Conservation (phyloP, 2,888 invertebrate genomes). For the Patella caerulea region DNA sequence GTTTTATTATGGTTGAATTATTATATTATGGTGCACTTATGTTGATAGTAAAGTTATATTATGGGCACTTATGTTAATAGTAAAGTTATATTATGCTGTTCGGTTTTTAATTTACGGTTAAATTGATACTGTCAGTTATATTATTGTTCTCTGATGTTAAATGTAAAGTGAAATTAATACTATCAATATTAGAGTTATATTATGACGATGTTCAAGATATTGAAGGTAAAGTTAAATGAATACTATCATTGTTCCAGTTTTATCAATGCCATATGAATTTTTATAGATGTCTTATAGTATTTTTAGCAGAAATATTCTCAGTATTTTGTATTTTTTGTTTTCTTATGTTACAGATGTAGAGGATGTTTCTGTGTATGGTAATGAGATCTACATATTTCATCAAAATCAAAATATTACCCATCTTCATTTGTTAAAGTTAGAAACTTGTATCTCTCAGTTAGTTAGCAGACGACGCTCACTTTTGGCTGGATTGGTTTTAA, state of each 20-base stretch:
- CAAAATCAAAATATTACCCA: slow-evolving; percentile 45
- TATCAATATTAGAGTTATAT: slow-evolving; percentile 54
- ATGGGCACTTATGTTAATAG: neutral
- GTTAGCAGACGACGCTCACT: slow-evolving; percentile 22
- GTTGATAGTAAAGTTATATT: neutral
- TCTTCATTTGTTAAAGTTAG: slow-evolving; percentile 44
- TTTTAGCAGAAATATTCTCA: too few species aligned
- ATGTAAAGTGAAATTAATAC: slow-evolving; percentile 54
- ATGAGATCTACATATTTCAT: slow-evolving; percentile 53
- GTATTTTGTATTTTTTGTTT: too few species aligned
- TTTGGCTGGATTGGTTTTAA: slow-evolving; percentile 27
- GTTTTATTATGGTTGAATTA: neutral
- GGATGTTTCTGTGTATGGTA: slow-evolving; percentile 41
- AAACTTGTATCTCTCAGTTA: slow-evolving; percentile 27
- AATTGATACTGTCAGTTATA: slow-evolving; percentile 56
- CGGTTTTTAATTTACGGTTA: slow-evolving; percentile 41
- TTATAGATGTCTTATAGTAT: slow-evolving; percentile 39
- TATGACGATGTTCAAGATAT: slow-evolving; percentile 53
- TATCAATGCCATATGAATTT: too few species aligned
- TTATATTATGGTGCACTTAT: neutral
- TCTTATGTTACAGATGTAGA: slow-evolving; percentile 41
- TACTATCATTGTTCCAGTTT: slow-evolving; percentile 13
- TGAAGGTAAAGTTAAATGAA: slow-evolving; percentile 39
- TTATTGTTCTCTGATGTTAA: slow-evolving; percentile 42
- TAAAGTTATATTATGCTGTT: neutral